Percentiles rank a stretch among this genome's conserved stretches.
These are phyloP conservation scores for Ferdinandea cuprea DNA, from an alignment of 2,888 invertebrate species.

Conservation along the genomic window DNA sequence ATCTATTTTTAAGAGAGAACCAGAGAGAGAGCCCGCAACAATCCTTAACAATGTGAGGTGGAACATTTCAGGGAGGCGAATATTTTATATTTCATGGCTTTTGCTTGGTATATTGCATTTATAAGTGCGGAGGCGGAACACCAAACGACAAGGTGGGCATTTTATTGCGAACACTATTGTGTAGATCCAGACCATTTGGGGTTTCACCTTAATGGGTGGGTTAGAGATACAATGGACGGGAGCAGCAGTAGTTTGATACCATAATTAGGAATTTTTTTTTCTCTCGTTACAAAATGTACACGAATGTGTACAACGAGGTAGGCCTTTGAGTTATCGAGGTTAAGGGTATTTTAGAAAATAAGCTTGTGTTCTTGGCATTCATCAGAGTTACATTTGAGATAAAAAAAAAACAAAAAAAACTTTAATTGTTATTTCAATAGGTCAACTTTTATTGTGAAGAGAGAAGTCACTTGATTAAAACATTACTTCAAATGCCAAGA, in stretches of 20 bases:
- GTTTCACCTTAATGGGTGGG: constrained; percentile 26
- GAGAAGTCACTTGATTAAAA: too few species aligned
- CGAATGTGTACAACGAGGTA: background rate
- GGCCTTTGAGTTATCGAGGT: background rate
- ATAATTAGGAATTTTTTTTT: constrained; percentile 53
- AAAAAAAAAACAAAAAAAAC: too few species aligned
- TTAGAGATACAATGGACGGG: constrained; percentile 7
- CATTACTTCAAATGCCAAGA: constrained; percentile 46
- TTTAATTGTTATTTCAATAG: too few species aligned
- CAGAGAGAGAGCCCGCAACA: constrained; percentile 24
- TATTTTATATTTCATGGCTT: constrained; percentile 54
- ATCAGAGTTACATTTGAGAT: background rate
- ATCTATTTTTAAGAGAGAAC: constrained; percentile 6
- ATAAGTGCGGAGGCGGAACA: constrained; percentile 57
- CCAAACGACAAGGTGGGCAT: constrained; percentile 23
- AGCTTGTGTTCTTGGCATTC: background rate
- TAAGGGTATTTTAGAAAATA: background rate
- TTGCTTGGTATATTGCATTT: constrained; percentile 16
- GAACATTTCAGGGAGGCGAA: constrained; percentile 42
- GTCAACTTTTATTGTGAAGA: background rate
- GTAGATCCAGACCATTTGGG: constrained; percentile 7
- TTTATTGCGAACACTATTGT: constrained; percentile 11
- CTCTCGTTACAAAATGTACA: too few species aligned
- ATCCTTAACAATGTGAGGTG: constrained; percentile 54
- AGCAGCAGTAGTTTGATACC: constrained; percentile 5